Evolutionary conservation across 1,140 invertebrate genomes (phyloP), one percentile per base, ranked within the genome.

Genomic region (Caenorhabditis latens): DNA sequence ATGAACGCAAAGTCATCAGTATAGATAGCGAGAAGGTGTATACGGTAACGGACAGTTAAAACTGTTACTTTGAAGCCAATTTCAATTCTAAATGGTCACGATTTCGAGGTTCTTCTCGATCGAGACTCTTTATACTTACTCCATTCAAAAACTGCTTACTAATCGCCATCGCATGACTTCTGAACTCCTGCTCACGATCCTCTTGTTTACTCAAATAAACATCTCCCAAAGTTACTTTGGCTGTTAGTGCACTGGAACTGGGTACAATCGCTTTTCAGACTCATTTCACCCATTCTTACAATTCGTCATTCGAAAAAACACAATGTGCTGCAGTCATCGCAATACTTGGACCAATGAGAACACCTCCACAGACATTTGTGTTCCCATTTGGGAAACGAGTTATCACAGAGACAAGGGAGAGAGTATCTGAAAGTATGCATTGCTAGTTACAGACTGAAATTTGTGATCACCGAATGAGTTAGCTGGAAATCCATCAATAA

Each of bases 321-420:
- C 71, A 79, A 24, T 79, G 71, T 46, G 71, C 71, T 11, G 71
- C 43, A 79, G 71, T 79, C 43, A 79, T 50, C 1, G 42, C 71
- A 79, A 79, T 79, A n/a, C 71, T 79, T 79, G 71, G 71, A 24
- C 19, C 71, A 50, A 79, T 79, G 24, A 79, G 71, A 7, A 79
- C 71, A 13, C 71, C 71, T 13, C 71, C 71, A 50, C 71, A 79
- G 4, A 79, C 46, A 32, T 50, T 79, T 7, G 71, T 79, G 0
- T 48, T 53, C 24, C 71, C 71, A 24, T 50, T 46, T 6, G 46
- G 46, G 21, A 79, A 79, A 50, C 71, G 71, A 48, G 71, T 79
- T 6, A 79, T 79, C 11, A 79, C 46, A 48, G 71, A 79, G 21
- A 42, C 71, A 13, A 79, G 40, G 2, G 71, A 79, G 19, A 50